These are phyloP conservation scores for Drosophila infuscata DNA, from an alignment of 2,888 invertebrate species.

Conservation along the genomic window DNA sequence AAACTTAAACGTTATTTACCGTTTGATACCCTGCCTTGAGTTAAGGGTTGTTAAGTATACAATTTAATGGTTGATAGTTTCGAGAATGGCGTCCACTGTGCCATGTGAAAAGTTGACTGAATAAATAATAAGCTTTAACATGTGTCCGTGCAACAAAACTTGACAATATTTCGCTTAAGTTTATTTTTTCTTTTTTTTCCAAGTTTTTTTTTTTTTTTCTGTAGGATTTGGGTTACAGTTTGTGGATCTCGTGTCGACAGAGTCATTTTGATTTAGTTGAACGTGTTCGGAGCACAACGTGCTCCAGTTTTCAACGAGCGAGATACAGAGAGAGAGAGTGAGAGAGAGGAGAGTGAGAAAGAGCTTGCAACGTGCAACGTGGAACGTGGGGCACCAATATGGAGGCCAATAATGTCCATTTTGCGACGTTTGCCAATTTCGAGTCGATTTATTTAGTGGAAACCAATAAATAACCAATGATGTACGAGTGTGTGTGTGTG, in stretches of 20 bases:
- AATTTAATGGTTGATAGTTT: background rate
- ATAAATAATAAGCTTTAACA: conserved; percentile 74
- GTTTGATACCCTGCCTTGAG: too few relatives aligned
- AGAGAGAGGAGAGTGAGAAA: background rate
- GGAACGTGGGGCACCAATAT: conserved; percentile 38
- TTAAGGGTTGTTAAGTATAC: too few relatives aligned
- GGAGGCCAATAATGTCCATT: conserved; percentile 77
- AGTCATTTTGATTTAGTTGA: conserved; percentile 54
- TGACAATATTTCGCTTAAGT: conserved; percentile 56
- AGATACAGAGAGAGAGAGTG: background rate
- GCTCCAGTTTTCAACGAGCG: conserved; percentile 33
- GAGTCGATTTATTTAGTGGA: conserved; percentile 79
- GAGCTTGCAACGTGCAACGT: conserved; percentile 27
- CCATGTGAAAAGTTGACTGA: conserved; percentile 70
- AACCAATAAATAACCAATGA: conserved; percentile 80
- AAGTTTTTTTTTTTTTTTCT: background rate
- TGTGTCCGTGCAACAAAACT: conserved; percentile 51
- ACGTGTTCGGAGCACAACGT: conserved; percentile 31
- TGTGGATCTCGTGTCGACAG: conserved; percentile 47
- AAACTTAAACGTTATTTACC: too few relatives aligned
- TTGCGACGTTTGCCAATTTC: conserved; percentile 79
- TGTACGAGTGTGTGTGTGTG: conserved; percentile 41
- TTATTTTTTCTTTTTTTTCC: background rate
- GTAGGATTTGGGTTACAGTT: conserved; percentile 34
- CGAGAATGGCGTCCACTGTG: conserved; percentile 12